These are phyloP conservation scores for Danionella cerebrum DNA, from an alignment of 2,113 vertebrate species.

Conservation along the genomic window DNA sequence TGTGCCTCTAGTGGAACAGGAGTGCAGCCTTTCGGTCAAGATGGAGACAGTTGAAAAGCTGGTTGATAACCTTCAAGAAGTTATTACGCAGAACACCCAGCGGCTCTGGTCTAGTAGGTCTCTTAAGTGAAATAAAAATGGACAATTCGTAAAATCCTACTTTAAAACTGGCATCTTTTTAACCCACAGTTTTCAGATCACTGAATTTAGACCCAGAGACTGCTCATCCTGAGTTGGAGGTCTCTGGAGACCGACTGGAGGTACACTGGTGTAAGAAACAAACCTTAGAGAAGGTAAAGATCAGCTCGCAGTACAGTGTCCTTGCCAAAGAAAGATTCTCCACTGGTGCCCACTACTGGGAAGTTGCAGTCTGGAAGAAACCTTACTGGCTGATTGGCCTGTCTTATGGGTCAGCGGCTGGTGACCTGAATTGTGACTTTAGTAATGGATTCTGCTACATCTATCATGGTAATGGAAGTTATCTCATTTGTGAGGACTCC, in stretches of 20 bases:
- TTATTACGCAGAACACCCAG: constrained; percentile 57
- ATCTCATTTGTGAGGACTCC: constrained; percentile 23
- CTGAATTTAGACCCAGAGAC: constrained; percentile 50
- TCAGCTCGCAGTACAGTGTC: constrained; percentile 58
- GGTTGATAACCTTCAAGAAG: constrained; percentile 54
- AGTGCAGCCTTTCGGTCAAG: constrained; percentile 49
- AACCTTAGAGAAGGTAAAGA: constrained; percentile 10
- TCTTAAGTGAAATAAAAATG: constrained; percentile 17
- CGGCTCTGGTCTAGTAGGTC: constrained; percentile 61
- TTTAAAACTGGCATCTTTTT: background rate
- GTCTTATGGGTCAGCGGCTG: constrained; percentile 22
- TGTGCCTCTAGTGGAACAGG: constrained; percentile 41
- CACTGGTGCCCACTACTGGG: constrained; percentile 59
- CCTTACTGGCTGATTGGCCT: constrained; percentile 65
- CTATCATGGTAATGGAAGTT: constrained; percentile 37
- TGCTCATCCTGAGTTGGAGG: constrained; percentile 57
- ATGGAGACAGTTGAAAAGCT: constrained; percentile 55
- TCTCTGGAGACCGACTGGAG: constrained; percentile 54
- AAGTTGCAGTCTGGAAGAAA: constrained; percentile 63
- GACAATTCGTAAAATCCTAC: background rate
- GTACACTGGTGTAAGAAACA: constrained; percentile 55
- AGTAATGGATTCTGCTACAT: constrained; percentile 31
- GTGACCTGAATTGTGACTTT: background rate
- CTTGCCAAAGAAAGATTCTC: constrained; percentile 49
- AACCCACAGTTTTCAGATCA: constrained; percentile 55